Evolutionary conservation across 23 tunicate species (phyloP), one percentile per base, ranked within the genome.

Genomic region (Styela clava): DNA sequence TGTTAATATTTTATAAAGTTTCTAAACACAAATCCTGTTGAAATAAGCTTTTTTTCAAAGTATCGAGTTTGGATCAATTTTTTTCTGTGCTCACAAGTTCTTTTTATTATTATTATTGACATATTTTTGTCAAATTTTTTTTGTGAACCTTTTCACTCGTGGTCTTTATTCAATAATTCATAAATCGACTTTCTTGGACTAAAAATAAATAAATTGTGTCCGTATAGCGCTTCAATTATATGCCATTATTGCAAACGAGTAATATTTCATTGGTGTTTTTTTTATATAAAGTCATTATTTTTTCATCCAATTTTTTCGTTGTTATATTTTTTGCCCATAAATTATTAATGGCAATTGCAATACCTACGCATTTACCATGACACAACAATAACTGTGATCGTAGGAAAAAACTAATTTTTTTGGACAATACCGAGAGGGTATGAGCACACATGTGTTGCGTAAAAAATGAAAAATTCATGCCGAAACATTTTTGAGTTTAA

Each of bases 301-400:
- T 29, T 25, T 67, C n/a, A 16, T 1, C 22, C 16, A 29, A 67
- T 27, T 25, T 25, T 67, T 67, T 67, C 24, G 12, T 44, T 44
- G 12, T 67, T 25, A 16, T 25, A 67, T 67, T 67, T 67, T 67
- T 67, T 25, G 31, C 31, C 22, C 71, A 67, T 67, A 19, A 67
- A 67, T 67, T 67, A 67, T 67, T 27, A 25, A 67, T 67, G 71
- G 71, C 71, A 67, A 67, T 67, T 67, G 71, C 71, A 67, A 67
- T 67, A 67, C 71, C 16, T 29, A 27, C 31, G 31, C 31, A 25
- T 67, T 67, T 67, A 25, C 71, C 71, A 67, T 67, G 71, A 67
- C 71, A 27, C 71, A 19, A 67, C 71, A 44, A 44, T 44, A 44
- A 44, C 56, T 44, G 56, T 44, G 56, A 44, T 44, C 56, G 56